Base-by-base conservation (phyloP, 1,140 invertebrate genomes). In the Drosophila ercepeae region DNA sequence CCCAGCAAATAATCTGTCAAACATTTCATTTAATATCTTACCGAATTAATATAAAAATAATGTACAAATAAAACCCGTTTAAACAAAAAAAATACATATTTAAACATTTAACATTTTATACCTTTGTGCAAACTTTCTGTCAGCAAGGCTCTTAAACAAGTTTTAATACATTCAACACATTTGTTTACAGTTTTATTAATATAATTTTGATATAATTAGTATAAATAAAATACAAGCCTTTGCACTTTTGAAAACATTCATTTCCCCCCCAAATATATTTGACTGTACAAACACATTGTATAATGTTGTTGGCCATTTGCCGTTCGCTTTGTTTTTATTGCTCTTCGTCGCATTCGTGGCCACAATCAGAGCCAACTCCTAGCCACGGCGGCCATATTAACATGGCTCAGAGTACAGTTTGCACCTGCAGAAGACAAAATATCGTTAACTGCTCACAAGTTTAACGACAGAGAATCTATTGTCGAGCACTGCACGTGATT, bases 391-490 rank as follows among this genome's bases (percentile, higher is more conserved):
- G 82, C 82, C 82, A 86, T 81, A 77, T 88, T 86, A 88, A 77
- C 78, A 88, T 83, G 78, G 74, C 72, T 55, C 36, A 59, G 55
- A 71, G 82, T 88, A 88, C 82, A 88, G 82, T 88, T 88, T 88
- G 82, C 82, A 88, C 82, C 82, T 88, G 82, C 78, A 70, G 55
- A 46, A 69, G 21, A 42, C 14, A 32, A 69, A 75, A 54, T 60
- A 58, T 77, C 54, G 74, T 82, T 78, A 86, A 88, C 69, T 72
- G 68, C 69, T 73, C 68, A 54, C 49, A 72, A 70, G 54, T 75
- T 84, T 82, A 82, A 88, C 82, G 82, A 88, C 77, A 82, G 63
- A 71, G 83, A 68, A 88, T 88, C 78, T 86, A 84, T 86, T 84
- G 75, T 65, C 68, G 76, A 61, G 57, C 67, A 79, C 52, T 86